These are phyloP conservation scores for Microtus montanus DNA, from an alignment of 2,113 vertebrate species.

Conservation along the genomic window DNA sequence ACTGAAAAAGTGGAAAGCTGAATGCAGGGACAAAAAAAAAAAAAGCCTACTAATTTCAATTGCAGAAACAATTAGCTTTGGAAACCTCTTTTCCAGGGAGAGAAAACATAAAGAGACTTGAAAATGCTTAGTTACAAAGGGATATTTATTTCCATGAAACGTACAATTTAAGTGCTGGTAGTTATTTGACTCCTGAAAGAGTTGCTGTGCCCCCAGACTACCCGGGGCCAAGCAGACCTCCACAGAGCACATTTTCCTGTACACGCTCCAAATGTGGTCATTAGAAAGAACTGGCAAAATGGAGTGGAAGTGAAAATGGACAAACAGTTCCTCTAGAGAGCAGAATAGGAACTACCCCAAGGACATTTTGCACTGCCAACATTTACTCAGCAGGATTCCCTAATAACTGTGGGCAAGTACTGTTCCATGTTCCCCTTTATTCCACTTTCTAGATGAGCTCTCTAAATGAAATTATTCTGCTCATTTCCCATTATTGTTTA, in stretches of 20 bases:
- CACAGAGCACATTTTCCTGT: neutral
- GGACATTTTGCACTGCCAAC: neutral
- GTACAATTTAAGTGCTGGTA: neutral
- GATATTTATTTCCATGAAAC: neutral
- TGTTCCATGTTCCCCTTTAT: neutral
- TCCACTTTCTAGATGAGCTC: neutral
- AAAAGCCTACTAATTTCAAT: neutral
- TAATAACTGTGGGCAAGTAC: neutral
- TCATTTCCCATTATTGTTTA: constrained; percentile 15
- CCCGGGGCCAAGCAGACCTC: neutral
- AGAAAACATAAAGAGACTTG: neutral
- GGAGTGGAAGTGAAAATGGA: neutral
- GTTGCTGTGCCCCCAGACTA: neutral
- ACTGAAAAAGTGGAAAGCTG: neutral
- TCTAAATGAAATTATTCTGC: neutral
- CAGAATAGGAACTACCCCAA: neutral
- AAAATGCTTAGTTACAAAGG: neutral
- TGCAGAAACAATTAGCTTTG: neutral
- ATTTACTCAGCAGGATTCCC: neutral
- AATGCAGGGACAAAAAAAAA: neutral
- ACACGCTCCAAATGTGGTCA: neutral
- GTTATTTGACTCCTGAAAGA: neutral
- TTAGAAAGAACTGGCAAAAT: neutral
- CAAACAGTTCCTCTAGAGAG: constrained; percentile 9
- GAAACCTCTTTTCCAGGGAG: neutral